Percentiles rank a stretch among this genome's conserved stretches.
phyloP scores from a whole-genome alignment of 2,888 invertebrate species.

The Ditula angustiorana region DNA sequence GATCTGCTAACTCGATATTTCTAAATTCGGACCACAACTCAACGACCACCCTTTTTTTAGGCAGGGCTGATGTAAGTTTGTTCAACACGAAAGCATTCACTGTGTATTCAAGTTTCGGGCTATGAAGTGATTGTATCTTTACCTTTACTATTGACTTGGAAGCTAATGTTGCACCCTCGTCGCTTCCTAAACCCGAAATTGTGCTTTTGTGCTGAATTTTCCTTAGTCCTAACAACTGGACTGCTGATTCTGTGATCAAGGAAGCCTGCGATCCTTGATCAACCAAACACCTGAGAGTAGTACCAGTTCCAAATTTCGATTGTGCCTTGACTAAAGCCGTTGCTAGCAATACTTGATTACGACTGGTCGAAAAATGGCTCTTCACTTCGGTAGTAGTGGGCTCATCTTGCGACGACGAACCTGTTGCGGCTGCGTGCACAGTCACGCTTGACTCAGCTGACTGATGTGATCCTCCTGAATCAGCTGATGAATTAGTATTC shows the following conservation, averaged over 20 bases:
- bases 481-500: background rate
- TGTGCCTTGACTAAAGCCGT: conserved; percentile 46
- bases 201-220: conserved; percentile 38
- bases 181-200: conserved; percentile 41
- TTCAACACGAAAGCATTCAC: background rate
- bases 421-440: background rate
- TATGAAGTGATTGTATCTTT: background rate
- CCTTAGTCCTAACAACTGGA: conserved; percentile 43
- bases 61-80: conserved; percentile 37
- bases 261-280: conserved; percentile 50
- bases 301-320: conserved; percentile 33
- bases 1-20: conserved; percentile 35
- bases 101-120: background rate
- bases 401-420: background rate
- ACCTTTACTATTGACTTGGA: conserved; percentile 40
- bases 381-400: conserved; percentile 1
- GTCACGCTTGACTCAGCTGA: background rate
- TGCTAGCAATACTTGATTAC: conserved; percentile 46
- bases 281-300: conserved; percentile 43
- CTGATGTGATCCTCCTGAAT: background rate
- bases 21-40: conserved; percentile 15
- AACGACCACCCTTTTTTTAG: conserved; percentile 14
- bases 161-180: conserved; percentile 5
- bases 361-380: conserved; percentile 19
- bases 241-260: conserved; percentile 48